These are phyloP conservation scores for sheep (Ovis aries) DNA, from an alignment of 2,113 vertebrate genomes.

Conservation along the genomic window DNA sequence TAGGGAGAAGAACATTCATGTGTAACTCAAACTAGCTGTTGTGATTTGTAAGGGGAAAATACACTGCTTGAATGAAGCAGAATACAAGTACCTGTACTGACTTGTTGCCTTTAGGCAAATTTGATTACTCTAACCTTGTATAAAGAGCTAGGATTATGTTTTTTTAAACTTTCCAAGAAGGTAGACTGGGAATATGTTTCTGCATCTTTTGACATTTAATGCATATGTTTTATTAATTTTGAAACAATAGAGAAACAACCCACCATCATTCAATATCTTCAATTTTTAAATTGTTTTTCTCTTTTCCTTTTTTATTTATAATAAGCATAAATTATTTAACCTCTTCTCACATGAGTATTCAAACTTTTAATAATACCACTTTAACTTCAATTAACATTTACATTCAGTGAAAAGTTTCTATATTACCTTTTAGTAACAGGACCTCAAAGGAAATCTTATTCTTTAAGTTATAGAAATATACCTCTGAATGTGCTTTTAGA, in stretches of 20 bases:
- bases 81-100: background rate
- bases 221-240: background rate
- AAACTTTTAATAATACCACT: background rate
- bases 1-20: background rate
- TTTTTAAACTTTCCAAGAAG: background rate
- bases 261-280: background rate
- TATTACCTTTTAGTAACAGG: background rate
- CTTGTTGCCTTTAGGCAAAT: background rate
- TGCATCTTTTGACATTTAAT: background rate
- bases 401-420: background rate
- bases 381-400: background rate
- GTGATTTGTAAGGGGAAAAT: background rate
- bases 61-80: background rate
- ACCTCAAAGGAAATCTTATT: background rate
- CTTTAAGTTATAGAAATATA: background rate
- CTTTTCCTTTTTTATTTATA: background rate
- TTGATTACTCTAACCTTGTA: background rate
- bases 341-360: background rate
- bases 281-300: background rate
- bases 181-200: background rate
- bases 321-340: background rate
- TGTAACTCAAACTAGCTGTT: background rate
- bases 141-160: background rate
- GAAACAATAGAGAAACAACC: background rate
- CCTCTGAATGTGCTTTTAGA: background rate